Conservation (phyloP, 2,888 invertebrate species). For the Podabrus alpinus region DNA sequence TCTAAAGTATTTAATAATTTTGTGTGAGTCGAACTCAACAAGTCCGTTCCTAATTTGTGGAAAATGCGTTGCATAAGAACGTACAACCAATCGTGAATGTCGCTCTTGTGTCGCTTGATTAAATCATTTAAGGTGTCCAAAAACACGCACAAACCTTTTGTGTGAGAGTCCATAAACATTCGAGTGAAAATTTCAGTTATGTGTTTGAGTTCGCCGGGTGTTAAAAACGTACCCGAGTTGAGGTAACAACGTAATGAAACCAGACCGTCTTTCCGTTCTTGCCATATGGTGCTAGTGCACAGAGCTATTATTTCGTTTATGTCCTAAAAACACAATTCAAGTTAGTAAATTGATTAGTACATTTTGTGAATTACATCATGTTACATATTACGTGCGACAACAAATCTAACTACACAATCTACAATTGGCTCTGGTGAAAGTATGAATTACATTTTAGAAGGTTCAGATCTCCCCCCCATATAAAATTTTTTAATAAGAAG, state of each 20-base stretch:
- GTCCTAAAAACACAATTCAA: conserved; percentile 63
- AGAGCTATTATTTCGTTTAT: conserved; percentile 84
- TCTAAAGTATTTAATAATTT: conserved; percentile 88
- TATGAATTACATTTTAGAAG: not conserved
- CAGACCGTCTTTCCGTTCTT: conserved; percentile 93
- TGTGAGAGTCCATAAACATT: conserved; percentile 97
- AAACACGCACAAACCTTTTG: conserved; percentile 91
- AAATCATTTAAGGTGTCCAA: conserved; percentile 92
- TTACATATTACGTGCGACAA: not conserved
- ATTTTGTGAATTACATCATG: not conserved
- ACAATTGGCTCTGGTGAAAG: not conserved
- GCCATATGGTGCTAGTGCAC: conserved; percentile 90
- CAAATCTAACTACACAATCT: not conserved
- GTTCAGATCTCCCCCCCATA: not conserved
- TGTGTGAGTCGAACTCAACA: conserved; percentile 87
- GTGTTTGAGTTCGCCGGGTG: conserved; percentile 73
- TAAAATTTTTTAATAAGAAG: not conserved
- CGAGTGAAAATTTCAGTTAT: conserved; percentile 93
- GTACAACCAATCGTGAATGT: conserved; percentile 92
- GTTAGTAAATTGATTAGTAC: not conserved
- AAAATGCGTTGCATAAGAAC: conserved; percentile 78
- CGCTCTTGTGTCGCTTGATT: conserved; percentile 81
- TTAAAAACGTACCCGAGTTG: conserved; percentile 68
- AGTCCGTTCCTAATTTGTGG: conserved; percentile 84
- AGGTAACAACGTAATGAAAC: conserved; percentile 73